Percentiles rank a stretch among this genome's conserved stretches.
These are phyloP conservation scores for Leptobrachium leishanense DNA, from an alignment of 2,113 vertebrate genomes.

Conservation along the genomic window DNA sequence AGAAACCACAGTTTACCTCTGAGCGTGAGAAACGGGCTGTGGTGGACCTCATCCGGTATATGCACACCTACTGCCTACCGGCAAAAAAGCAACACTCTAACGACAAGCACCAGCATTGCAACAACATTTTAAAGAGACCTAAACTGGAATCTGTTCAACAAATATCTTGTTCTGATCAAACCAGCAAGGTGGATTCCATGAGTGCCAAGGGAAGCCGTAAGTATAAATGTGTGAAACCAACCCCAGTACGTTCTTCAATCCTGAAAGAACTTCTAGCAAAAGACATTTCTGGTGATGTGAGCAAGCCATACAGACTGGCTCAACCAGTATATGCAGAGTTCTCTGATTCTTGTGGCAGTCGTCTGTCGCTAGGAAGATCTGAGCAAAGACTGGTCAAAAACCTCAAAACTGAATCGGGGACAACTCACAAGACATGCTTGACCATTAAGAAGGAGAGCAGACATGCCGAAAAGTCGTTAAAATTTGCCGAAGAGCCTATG, in stretches of 20 bases:
- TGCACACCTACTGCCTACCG: conserved; percentile 97
- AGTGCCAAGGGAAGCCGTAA: conserved; percentile 9
- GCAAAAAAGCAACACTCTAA: conserved; percentile 77
- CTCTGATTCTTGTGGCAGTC: background rate
- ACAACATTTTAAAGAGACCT: conserved; percentile 61
- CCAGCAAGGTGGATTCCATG: conserved; percentile 51
- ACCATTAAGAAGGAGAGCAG: conserved; percentile 52
- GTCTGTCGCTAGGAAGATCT: background rate
- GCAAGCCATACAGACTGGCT: conserved; percentile 92
- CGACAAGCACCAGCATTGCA: conserved; percentile 62
- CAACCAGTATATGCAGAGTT: conserved; percentile 80
- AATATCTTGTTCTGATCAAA: conserved; percentile 32
- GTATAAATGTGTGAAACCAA: conserved; percentile 25
- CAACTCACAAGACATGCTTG: conserved; percentile 19
- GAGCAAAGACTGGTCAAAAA: background rate
- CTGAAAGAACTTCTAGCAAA: conserved; percentile 86
- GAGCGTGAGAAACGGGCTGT: conserved; percentile 79
- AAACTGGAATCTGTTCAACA: conserved; percentile 54
- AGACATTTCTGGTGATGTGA: conserved; percentile 85
- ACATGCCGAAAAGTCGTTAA: conserved; percentile 43
- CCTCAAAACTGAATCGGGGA: conserved; percentile 9
- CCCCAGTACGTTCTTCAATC: conserved; percentile 73
- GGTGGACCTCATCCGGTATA: conserved; percentile 94
- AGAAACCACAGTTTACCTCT: conserved; percentile 65
- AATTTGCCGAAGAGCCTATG: background rate